Base-by-base conservation (phyloP, 1,140 invertebrate genomes). In the Aradophagus sp. region DNA sequence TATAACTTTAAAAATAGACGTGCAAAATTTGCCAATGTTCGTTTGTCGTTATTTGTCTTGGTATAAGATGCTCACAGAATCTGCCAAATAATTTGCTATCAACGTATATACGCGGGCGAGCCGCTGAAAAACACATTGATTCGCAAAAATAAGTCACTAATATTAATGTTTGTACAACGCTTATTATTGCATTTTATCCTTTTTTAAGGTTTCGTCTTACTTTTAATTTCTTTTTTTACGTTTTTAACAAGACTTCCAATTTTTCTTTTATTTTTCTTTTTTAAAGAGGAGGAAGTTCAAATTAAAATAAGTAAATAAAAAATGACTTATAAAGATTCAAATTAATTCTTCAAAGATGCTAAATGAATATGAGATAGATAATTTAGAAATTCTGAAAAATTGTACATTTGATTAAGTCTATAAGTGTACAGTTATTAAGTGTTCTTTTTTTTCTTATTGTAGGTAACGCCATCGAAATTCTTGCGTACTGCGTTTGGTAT, bases 401-500 rank as follows among this genome's bases (percentile, higher is more conserved):
- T 39, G 23, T 23, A 23, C 8, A 5, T 61, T 10, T 35, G 27
- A 10, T 27, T 39, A 32, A 4, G 19, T 48, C 4, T 23, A 12
- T 36, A 23, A 26, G 31, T 23, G 20, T 23, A 23, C 8, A 23
- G 20, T 23, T 23, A 8, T 8, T 23, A 23, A n/a, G n/a, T n/a
- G n/a, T 23, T 23, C 4, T 23, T 23, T 13, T 34, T 34, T 13
- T 2, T 14, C 12, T 5, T 34, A 27, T 41, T 32, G 17, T 14
- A 81, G 89, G 87, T 89, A 38, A 91, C 93, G 58, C 92, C 95
- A 55, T 90, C 93, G 62, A 96, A 97, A 88, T 88, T 97, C 70
- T 87, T 97, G 55, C 91, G 93, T 77, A 92, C 92, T 50, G 95
- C 95, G 42, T 98, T 97, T 89, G 93, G 93, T 75, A 96, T 98